These are phyloP conservation scores for Corvus moneduloides DNA, from an alignment of 2,113 vertebrate species.

Conservation along the genomic window DNA sequence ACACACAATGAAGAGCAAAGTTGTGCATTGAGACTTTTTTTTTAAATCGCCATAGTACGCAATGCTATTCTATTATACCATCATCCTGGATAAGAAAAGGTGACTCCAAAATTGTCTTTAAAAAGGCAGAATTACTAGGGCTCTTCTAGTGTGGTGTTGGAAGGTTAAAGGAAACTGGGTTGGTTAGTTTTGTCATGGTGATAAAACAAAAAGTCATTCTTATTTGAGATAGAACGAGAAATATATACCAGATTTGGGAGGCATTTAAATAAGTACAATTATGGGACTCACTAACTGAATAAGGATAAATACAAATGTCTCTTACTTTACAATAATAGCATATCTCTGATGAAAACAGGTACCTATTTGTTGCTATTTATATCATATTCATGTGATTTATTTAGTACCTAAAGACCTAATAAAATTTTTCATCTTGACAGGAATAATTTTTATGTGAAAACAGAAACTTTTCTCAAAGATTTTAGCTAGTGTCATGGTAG, in stretches of 20 bases:
- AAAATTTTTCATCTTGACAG: not conserved
- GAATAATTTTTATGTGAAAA: not conserved
- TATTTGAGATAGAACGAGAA: not conserved
- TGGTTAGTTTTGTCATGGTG: not conserved
- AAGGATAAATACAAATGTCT: slow-evolving; percentile 3
- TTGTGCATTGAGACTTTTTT: not conserved
- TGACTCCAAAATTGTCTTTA: not conserved
- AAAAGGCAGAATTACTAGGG: not conserved
- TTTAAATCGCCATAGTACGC: not conserved
- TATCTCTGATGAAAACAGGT: not conserved
- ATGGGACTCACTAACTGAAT: not conserved
- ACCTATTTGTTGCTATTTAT: not conserved
- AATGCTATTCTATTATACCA: not conserved
- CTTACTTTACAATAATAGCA: not conserved
- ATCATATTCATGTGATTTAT: slow-evolving; percentile 11
- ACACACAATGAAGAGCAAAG: not conserved
- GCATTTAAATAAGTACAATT: not conserved
- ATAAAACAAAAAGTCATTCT: not conserved
- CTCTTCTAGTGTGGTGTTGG: not conserved
- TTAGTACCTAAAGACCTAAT: not conserved
- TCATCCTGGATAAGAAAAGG: not conserved
- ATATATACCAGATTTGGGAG: not conserved
- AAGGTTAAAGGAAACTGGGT: not conserved
- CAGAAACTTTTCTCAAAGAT: not conserved
- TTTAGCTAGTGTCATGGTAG: not conserved